A percentile compares a stretch with the other conserved stretches of the same genome.
Conservation (phyloP, 2,888 invertebrate species). For the Phalera bucephala region DNA sequence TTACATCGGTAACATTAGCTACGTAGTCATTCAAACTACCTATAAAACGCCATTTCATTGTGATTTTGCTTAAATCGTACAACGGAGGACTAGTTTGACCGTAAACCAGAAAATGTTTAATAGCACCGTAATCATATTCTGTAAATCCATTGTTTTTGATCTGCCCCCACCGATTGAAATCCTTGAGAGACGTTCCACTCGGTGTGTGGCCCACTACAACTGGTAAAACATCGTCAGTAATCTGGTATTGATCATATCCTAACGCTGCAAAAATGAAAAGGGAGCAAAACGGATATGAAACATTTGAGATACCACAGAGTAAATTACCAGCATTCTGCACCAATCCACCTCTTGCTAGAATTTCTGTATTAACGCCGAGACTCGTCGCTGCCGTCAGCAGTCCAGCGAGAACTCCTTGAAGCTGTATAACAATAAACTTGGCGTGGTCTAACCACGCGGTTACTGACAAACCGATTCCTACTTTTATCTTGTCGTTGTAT, state of each 20-base stretch:
- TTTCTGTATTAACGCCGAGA: conserved; percentile 18
- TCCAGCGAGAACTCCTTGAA: conserved; percentile 20
- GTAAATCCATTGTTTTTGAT: conserved; percentile 33
- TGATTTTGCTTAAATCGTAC: conserved; percentile 26
- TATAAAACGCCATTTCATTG: conserved; percentile 31
- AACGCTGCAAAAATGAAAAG: conserved; percentile 28
- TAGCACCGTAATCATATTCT: conserved; percentile 31
- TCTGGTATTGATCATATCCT: conserved; percentile 36
- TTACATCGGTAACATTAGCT: conserved; percentile 28
- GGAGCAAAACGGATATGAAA: conserved; percentile 34
- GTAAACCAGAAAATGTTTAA: conserved; percentile 27
- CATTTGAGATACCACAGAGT: conserved; percentile 27
- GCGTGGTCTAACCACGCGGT: conserved; percentile 32
- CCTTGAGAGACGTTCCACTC: conserved; percentile 38
- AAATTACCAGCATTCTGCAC: conserved; percentile 18
- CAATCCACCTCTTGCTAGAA: conserved; percentile 23
- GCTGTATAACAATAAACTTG: conserved; percentile 24
- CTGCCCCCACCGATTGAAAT: conserved; percentile 39
- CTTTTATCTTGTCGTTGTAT: conserved; percentile 40
- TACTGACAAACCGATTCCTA: conserved; percentile 37
- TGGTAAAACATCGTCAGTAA: conserved; percentile 26
- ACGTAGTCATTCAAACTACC: conserved; percentile 38
- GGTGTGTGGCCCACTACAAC: conserved; percentile 37
- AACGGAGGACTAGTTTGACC: conserved; percentile 25
- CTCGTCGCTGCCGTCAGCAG: conserved; percentile 5